Percentiles rank a stretch among this genome's conserved stretches.
Evolutionary conservation across 2,113 vertebrate genomes (phyloP).

Genomic region (Salvator merianae): DNA sequence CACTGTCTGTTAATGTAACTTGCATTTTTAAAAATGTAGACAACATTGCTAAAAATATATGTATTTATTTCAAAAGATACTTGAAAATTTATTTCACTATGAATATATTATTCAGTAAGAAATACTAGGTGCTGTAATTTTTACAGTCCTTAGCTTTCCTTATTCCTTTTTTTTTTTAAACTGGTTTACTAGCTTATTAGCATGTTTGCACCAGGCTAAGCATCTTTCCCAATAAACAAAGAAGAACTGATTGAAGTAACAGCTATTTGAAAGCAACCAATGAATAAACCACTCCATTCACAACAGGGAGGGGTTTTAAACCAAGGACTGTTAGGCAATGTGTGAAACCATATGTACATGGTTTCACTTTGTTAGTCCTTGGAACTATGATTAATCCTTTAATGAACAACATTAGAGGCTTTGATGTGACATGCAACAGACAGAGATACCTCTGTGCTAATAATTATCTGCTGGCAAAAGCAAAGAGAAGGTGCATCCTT

Average conservation of each 20-base stretch:
- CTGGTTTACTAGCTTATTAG: neutral
- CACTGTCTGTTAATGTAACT: neutral
- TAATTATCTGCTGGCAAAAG: constrained; percentile 45
- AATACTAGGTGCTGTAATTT: neutral
- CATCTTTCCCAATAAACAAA: constrained; percentile 33
- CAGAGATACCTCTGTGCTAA: constrained; percentile 33
- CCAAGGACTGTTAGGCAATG: constrained; percentile 44
- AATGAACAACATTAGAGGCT: constrained; percentile 57
- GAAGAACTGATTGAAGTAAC: constrained; percentile 49
- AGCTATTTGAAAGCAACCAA: constrained; percentile 43
- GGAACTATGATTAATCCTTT: constrained; percentile 63
- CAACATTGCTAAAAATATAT: neutral
- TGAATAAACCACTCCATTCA: constrained; percentile 31
- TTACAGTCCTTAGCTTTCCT: neutral
- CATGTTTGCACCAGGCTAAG: constrained; percentile 4
- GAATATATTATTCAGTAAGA: neutral
- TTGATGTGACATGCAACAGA: constrained; percentile 31
- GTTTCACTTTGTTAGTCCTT: constrained; percentile 50
- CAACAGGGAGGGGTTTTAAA: constrained; percentile 40
- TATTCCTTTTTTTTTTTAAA: neutral
- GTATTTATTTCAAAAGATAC: neutral
- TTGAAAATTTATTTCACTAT: neutral
- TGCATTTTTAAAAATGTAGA: neutral
- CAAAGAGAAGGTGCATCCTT: constrained; percentile 19
- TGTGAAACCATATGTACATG: constrained; percentile 52